Evolutionary conservation across 1,140 invertebrate genomes (phyloP).

Genomic region (Cepaea nemoralis): DNA sequence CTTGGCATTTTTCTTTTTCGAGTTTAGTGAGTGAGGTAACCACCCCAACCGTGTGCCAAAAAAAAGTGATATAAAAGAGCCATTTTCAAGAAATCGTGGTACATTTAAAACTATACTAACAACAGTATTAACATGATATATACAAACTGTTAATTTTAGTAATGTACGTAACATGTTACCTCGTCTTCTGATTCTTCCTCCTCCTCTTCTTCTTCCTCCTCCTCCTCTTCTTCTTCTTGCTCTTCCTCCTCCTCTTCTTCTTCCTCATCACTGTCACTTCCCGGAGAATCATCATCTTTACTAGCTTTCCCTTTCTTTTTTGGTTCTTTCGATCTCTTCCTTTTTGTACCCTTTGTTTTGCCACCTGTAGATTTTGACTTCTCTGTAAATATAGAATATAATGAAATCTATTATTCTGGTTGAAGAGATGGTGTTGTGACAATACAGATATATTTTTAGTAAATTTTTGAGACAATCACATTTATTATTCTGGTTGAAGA

Average conservation of each 20-base stretch:
- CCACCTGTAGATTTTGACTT: background rate
- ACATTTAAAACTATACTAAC: no score
- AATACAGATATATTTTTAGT: no score
- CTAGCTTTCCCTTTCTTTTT: conserved; percentile 50
- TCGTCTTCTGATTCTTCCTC: conserved; percentile 48
- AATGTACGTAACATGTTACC: conserved; percentile 29
- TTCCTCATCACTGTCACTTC: conserved; percentile 41
- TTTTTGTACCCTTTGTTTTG: conserved; percentile 42
- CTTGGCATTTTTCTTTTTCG: no score
- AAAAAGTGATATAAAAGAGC: no score
- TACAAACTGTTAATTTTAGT: no score
- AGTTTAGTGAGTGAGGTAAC: no score
- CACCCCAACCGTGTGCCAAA: no score
- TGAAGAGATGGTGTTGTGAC: no score
- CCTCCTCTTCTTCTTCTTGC: conserved; percentile 44
- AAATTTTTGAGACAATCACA: no score
- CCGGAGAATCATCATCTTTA: conserved; percentile 70
- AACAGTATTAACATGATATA: no score
- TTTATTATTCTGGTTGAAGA: no score
- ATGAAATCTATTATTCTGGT: background rate
- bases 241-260: conserved; percentile 42
- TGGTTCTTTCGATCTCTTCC: conserved; percentile 50
- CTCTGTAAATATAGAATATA: background rate
- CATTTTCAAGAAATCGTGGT: no score
- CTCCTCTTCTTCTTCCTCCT: conserved; percentile 45